phyloP scores from a whole-genome alignment of 2,888 invertebrate genomes.

The Tethea ocularis region DNA sequence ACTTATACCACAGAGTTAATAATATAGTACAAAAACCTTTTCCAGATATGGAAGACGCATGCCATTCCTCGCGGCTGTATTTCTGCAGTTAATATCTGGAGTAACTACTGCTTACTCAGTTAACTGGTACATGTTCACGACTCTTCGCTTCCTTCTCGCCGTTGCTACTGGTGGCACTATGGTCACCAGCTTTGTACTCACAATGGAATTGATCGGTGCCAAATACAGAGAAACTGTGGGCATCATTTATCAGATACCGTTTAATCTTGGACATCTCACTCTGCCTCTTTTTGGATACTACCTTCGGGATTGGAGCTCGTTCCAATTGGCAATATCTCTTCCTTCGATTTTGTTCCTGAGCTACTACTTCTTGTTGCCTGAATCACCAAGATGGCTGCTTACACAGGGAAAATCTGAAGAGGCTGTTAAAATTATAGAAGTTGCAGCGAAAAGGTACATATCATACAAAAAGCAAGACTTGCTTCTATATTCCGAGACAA shows the following conservation, averaged over 20 bases:
- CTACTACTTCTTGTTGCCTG: constrained; percentile 89
- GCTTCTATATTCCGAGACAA: too few species aligned
- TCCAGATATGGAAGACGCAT: constrained; percentile 89
- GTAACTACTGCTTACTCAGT: constrained; percentile 88
- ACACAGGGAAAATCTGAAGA: constrained; percentile 87
- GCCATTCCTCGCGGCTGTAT: constrained; percentile 88
- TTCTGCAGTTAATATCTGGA: constrained; percentile 89
- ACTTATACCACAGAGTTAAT: too few species aligned
- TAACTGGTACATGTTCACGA: constrained; percentile 86
- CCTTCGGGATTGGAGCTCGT: constrained; percentile 86
- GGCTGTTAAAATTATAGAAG: constrained; percentile 86
- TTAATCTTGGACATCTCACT: constrained; percentile 87
- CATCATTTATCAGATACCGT: constrained; percentile 87
- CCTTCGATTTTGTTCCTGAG: constrained; percentile 85
- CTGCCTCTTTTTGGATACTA: constrained; percentile 86
- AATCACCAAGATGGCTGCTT: constrained; percentile 92
- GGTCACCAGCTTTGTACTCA: constrained; percentile 89
- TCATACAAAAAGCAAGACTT: too few species aligned
- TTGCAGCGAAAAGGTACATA: constrained; percentile 84
- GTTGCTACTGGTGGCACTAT: constrained; percentile 93
- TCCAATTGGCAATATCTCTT: constrained; percentile 87
- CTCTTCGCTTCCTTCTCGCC: constrained; percentile 88
- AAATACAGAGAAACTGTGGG: constrained; percentile 87
- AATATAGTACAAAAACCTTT: too few species aligned
- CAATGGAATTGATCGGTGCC: constrained; percentile 87